Base-by-base conservation (phyloP, 1,140 invertebrate species). In the Drosophila willistoni region DNA sequence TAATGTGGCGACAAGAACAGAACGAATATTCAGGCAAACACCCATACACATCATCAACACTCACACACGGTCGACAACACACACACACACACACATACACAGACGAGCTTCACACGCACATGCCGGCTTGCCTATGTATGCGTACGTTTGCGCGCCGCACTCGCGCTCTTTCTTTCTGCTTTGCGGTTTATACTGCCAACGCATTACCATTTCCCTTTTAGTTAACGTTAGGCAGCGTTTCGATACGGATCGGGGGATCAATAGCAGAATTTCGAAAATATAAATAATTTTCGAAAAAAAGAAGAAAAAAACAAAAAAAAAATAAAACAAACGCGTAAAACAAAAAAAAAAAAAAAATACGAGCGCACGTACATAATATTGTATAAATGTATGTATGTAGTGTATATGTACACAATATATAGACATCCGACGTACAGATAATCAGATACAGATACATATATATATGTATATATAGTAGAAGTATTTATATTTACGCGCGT, bases 101-200 rank as follows among this genome's bases (percentile, higher is more conserved):
- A 81, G 64, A 39, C 70, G 81, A 61, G 71, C 67, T 64, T 63
- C 56, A 47, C 14, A n/a, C 7, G 56, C 59, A 47, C 10, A 47
- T 19, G 44, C 13, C 39, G 14, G 29, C 25, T 14, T 29, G 10
- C 13, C 47, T 64, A 17, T 47, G 75, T 51, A 60, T 51, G n/a
- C 44, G 44, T 51, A 9, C 44, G n/a, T 51, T 51, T 51, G 44
- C 44, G 62, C 19, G 44, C 10, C 63, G 41, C 81, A 63, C 47
- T 64, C 72, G 60, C 72, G 54, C 17, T 57, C 42, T 51, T 77
- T 69, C 64, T 68, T 75, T 82, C 64, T 87, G 79, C 83, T 70
- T 81, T 76, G 83, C 74, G 84, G 83, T 89, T 89, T 87, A 83
- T 89, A 89, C 83, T 87, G 77, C 76, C 73, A 89, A 79, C 79